Evolutionary conservation across 1,140 invertebrate species (phyloP), one percentile per base, ranked within the genome.

Genomic region (Atta texana): DNA sequence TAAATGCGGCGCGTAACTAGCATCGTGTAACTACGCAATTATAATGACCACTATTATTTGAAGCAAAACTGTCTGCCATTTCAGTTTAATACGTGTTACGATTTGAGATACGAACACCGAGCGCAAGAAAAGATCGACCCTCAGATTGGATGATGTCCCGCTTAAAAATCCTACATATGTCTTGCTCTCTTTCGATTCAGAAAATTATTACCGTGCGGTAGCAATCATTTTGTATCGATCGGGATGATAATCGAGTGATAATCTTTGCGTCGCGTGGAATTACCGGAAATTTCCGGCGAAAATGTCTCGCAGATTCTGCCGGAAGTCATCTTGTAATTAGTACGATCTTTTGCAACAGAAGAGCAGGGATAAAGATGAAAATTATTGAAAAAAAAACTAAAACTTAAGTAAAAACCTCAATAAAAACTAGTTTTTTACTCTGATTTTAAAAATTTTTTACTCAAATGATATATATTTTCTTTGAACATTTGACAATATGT

Each of bases 161-260:
- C 53, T 82, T 49, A 18, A 74, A 14, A 12, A 24, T 49, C 14
- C 28, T 34, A 18, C 49, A 10, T 31, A 21, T 18, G 21, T 44
- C 24, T 49, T 49, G 55, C 14, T 74, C 24, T 61, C 55, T 82
- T 61, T 61, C 55, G 55, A 72, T 61, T 28, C 7, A 16, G 34
- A 18, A 59, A 82, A 82, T 74, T 71, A 75, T 61, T 75, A 75
- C 49, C 69, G n/a, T 12, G 24, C 31, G 39, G 69, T 24, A 39
- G 80, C 69, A 69, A 69, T 80, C 49, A 68, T 69, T 21, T 68
- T 66, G 69, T 68, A 89, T 89, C 87, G 76, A 85, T 81, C 87
- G 82, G 39, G 82, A 82, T 87, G 87, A 89, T 89, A 81, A 89
- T 53, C 77, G 55, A 51, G 63, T 82, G 87, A 89, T 89, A 89